These are phyloP conservation scores for Poicephalus gulielmi DNA, from an alignment of 2,113 vertebrate species.

Conservation along the genomic window DNA sequence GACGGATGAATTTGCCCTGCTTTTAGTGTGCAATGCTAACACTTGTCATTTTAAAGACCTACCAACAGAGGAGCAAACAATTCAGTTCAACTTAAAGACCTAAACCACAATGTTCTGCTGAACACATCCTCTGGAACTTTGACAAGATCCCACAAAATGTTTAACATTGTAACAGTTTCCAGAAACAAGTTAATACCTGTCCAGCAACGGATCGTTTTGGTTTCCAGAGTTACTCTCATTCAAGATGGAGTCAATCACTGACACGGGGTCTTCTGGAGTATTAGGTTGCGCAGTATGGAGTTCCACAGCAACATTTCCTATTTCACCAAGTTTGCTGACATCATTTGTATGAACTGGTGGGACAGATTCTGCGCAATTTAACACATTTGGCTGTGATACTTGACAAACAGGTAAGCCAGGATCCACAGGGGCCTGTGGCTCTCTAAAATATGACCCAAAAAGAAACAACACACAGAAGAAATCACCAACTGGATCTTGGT, in stretches of 20 bases:
- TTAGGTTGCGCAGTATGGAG: slow-evolving; percentile 12
- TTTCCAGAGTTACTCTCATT: slow-evolving; percentile 38
- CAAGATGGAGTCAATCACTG: slow-evolving; percentile 63
- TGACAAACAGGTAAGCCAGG: background rate
- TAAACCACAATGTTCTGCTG: background rate
- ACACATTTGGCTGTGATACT: background rate
- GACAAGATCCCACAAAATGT: background rate
- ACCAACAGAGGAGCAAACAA: background rate
- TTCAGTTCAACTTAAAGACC: background rate
- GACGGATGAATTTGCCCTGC: background rate
- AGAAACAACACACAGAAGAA: background rate
- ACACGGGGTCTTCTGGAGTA: slow-evolving; percentile 46
- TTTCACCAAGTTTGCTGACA: background rate
- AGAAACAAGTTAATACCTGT: slow-evolving; percentile 48
- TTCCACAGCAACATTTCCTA: slow-evolving; percentile 1
- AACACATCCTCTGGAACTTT: background rate
- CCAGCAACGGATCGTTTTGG: slow-evolving; percentile 36
- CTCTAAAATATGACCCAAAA: slow-evolving; percentile 26
- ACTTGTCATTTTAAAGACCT: background rate
- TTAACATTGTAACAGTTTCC: rapidly evolving
- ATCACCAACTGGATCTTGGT: background rate
- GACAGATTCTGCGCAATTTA: background rate
- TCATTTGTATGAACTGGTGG: background rate
- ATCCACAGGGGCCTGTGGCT: background rate
- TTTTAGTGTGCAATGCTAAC: background rate